Evolutionary conservation across 2,888 invertebrate species (phyloP), one percentile per base, ranked within the genome.

Genomic region (Onthophagus sagittarius): DNA sequence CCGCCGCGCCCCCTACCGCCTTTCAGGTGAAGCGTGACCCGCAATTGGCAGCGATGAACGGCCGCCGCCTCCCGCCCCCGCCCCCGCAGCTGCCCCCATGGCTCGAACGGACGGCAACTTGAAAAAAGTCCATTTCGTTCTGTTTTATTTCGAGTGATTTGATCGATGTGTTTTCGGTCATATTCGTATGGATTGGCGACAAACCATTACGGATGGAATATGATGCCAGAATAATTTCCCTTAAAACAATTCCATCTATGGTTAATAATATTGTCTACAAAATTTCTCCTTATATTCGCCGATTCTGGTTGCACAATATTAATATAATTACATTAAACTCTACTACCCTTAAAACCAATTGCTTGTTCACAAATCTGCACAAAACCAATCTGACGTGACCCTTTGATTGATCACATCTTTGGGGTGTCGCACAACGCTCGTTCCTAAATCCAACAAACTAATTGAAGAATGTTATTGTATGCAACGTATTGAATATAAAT

Each of bases 1-100:
- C 67, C 67, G 67, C 67, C 23, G 67, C 67, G 31, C 15, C 67
- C 67, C 67, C 67, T 67, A 67, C 67, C 64, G 31, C 67, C 13
- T 23, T 32, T 23, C 67, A 67, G 67, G 67, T 67, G 67, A 67
- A 67, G 67, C 67, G 67, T 67, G 23, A 67, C 67, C 67, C 67
- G 67, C 67, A 67, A 67, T 67, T 67, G 67, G 67, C 67, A 67
- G 32, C 67, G 67, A 67, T 67, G 31, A 67, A 32, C 32, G 67
- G 67, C 67, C 32, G 67, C 67, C 67, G 31, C 23, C 32, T 23
- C 23, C 15, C 67, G 39, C 31, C 23, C 23, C 67, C 63, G 15
- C 67, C 67, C 67, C 67, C 67, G 32, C 67, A 31, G 32, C 67
- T 31, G 32, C 15, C 23, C 67, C 31, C 67, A 67, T 64, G 14